Base-by-base conservation (phyloP, 2,113 vertebrate genomes). In the Seriola rivoliana region DNA sequence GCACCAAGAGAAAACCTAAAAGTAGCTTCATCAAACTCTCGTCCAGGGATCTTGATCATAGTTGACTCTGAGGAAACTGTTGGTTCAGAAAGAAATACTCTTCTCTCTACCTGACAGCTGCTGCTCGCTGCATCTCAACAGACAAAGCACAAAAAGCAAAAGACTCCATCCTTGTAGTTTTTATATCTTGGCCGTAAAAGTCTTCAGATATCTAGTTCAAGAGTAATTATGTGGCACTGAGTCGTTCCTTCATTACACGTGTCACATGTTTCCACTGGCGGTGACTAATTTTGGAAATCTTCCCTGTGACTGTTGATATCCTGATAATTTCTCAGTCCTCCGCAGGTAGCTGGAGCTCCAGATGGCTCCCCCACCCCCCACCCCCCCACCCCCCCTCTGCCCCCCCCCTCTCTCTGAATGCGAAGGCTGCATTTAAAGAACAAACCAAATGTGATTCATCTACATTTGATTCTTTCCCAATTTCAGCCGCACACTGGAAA, bases 351-450 rank as follows among this genome's bases (percentile, higher is more conserved):
- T 57, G 62, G 1, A 66, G 46, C 50, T 90, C 83, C 87, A 89
- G 87, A 89, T 88, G 85, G 81, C 52, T 38, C 34, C 8, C 50
- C 44, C 48, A 8, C 55, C 48, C 5, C 36, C 32, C 36, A 1
- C 17, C 19, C 5, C 66, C 46, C 60, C 58, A 40, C 29, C 23
- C 12, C 23, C 25, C 29, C 21, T 36, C 29, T 21, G 5, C 66
- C 46, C 60, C 38, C 29, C 17, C 5, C 32, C 42, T 66, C 11
- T 71, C 64, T 72, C 42, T 54, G 34, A 71, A 75, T 11, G n/a
- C 9, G n/a, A 85, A 71, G 78, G 52, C 83, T 62, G 74, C 71
- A 70, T 75, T 85, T 85, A 87, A 71, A 64, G 76, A 83, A 83
- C 67, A 71, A 85, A 71, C 75, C n/a, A 0, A 69, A 82, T 7